These are phyloP conservation scores for Metacarcinus magister DNA, from an alignment of 2,888 invertebrate genomes.

Conservation along the genomic window DNA sequence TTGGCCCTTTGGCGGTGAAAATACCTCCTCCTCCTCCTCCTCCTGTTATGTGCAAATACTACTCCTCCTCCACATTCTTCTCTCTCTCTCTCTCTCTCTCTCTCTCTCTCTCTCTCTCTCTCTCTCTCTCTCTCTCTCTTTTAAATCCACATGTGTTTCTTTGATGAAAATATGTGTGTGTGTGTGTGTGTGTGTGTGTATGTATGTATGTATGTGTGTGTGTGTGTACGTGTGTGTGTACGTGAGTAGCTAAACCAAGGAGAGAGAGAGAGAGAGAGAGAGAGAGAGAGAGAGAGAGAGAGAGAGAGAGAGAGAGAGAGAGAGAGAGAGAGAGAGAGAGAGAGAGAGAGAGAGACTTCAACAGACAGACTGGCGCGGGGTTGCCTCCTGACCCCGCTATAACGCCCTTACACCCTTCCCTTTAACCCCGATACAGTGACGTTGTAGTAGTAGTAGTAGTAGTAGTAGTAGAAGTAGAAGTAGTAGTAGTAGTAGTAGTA, in stretches of 20 bases:
- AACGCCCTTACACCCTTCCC: neutral
- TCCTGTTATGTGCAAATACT: neutral
- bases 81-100: neutral
- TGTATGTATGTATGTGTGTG: slow-evolving; percentile 33
- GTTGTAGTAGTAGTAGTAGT: neutral
- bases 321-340: neutral
- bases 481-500: neutral
- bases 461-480: neutral
- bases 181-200: slow-evolving; percentile 50
- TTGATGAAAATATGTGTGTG: neutral
- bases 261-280: neutral
- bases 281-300: slow-evolving; percentile 11
- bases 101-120: too few relatives aligned
- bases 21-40: neutral
- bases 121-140: neutral
- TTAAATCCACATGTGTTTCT: neutral
- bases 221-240: slow-evolving; percentile 23
- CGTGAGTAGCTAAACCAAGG: neutral
- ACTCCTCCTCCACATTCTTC: neutral
- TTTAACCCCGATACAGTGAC: neutral
- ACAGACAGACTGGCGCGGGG: slow-evolving; percentile 11
- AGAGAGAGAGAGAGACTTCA: neutral
- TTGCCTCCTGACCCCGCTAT: neutral
- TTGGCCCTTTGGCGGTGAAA: slow-evolving; percentile 8
- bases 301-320: slow-evolving; percentile 26